Conservation (phyloP, 2,888 invertebrate genomes). For the Scotopteryx bipunctaria region DNA sequence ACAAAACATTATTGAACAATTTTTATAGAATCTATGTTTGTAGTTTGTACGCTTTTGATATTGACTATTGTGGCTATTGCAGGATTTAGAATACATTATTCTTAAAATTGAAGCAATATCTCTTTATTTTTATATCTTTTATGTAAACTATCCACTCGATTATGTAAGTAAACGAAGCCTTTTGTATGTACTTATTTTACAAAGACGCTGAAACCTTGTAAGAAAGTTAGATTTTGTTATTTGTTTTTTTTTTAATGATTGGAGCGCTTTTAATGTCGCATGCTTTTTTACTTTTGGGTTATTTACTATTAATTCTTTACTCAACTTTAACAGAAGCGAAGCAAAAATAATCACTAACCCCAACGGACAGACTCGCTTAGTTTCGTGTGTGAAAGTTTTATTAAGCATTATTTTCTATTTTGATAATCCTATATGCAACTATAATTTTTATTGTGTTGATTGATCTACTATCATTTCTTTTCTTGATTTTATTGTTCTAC, state of each 20-base stretch:
- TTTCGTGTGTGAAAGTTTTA: not conserved
- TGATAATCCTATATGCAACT: not conserved
- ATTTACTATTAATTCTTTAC: not conserved
- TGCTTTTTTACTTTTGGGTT: constrained; percentile 6
- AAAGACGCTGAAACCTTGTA: no score
- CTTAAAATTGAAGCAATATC: no score
- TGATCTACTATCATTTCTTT: no score
- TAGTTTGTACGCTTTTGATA: no score
- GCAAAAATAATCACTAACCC: not conserved
- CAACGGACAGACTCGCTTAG: not conserved
- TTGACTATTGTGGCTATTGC: no score
- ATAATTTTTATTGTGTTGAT: not conserved
- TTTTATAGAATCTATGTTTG: no score
- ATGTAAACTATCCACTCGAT: no score
- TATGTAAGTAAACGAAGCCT: no score
- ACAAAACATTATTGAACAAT: no score
- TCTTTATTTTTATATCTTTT: no score
- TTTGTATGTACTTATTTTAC: no score
- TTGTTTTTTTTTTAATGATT: not conserved
- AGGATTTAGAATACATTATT: no score
- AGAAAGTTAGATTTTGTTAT: not conserved
- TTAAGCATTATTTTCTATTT: not conserved
- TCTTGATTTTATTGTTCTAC: not conserved
- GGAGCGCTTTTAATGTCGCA: constrained; percentile 22
- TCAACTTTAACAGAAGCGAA: not conserved